Evolutionary conservation across 2,113 vertebrate species (phyloP), one percentile per base, ranked within the genome.

Genomic region (Sterrhoptilus dennistouni): DNA sequence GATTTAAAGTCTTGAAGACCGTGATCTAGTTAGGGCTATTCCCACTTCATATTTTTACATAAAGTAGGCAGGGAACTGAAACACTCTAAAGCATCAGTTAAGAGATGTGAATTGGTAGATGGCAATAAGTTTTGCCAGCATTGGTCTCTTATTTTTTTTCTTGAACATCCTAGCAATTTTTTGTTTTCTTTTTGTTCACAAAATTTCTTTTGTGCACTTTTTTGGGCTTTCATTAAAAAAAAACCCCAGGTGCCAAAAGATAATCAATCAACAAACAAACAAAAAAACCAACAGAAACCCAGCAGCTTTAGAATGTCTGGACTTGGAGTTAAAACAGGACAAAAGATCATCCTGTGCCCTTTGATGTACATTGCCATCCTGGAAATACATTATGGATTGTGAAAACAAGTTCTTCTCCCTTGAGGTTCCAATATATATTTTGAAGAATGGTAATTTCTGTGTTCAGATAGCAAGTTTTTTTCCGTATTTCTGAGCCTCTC

Each of bases 1-100:
- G 44, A 64, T 92, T 94, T 95, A 76, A 33, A 69, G 10, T 81
- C 57, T 87, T 13, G 21, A 71, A 64, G 63, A 91, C 56, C 60
- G 49, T 56, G n/a, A 61, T 78, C 77, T 84, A 82, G 50, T 66
- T 59, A 54, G 64, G 28, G 28, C 9, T 44, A 78, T 40, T 36
- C 16, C 31, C 11, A 70, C 57, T 86, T 83, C 24, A 52, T 66
- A 57, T 59, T 92, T 97, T 85, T 61, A 61, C 3, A 4, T 66
- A 71, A 77, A 61, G 12, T 38, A n/a, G 6, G 16, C 25, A 87
- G 6, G 36, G 9, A 40, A 68, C 84, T 78, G 75, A 61, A 87
- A 12, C 8, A n/a, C 40, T 70, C 7, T 44, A 57, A 69, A 65
- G 12, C 71, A 89, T 97, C 28, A 49, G 10, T 38, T 74, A 83